A percentile compares a stretch with the other conserved stretches of the same genome.
Evolutionary conservation across 1,140 invertebrate species (phyloP).

Genomic region (Gonatopus flavifemur): DNA sequence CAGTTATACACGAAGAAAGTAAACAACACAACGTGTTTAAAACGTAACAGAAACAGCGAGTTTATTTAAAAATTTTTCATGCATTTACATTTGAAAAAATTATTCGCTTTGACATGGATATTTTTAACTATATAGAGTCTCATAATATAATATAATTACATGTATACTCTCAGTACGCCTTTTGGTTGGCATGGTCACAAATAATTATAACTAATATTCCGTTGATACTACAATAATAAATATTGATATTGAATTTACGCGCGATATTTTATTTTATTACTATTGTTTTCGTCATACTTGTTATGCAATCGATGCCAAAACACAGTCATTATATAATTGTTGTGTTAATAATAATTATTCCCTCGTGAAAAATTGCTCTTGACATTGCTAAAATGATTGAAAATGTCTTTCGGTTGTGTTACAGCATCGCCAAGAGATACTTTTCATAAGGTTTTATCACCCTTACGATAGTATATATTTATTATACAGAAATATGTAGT

Average conservation of each 20-base stretch:
- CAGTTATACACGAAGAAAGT: too few species aligned
- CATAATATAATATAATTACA: too few species aligned
- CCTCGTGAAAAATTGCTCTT: too few species aligned
- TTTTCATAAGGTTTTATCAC: background rate
- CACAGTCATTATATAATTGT: too few species aligned
- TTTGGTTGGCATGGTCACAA: conserved; percentile 14
- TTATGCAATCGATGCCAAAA: too few species aligned
- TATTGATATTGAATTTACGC: conserved; percentile 18
- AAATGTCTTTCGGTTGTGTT: conserved; percentile 11
- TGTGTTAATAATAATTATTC: too few species aligned
- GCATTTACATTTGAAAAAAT: conserved; percentile 20
- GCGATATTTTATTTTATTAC: too few species aligned
- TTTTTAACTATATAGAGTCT: too few species aligned
- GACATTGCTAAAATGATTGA: conserved; percentile 11
- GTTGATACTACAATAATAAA: conserved; percentile 17
- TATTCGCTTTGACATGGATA: too few species aligned
- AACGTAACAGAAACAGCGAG: conserved; percentile 33
- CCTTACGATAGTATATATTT: background rate
- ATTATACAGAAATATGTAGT: conserved; percentile 38
- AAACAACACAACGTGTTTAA: conserved; percentile 7
- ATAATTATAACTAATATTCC: background rate
- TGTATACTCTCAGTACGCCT: too few species aligned
- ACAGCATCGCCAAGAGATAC: conserved; percentile 10
- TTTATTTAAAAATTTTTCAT: conserved; percentile 31
- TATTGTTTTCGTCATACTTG: too few species aligned